Evolutionary conservation across 2,888 invertebrate species (phyloP), one percentile per base, ranked within the genome.

Genomic region (Cephus pulcher): DNA sequence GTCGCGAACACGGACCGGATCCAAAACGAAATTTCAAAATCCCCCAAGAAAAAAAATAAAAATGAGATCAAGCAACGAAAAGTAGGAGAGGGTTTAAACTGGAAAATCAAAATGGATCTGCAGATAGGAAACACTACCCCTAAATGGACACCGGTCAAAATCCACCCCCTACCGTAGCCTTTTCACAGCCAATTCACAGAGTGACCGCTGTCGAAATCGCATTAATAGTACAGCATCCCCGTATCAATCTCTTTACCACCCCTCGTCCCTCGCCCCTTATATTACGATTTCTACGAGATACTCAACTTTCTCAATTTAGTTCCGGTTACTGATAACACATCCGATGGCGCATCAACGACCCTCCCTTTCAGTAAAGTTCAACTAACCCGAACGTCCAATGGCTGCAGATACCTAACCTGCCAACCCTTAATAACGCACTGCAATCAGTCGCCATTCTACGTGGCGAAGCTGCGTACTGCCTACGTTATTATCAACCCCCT

Each of bases 181-280:
- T 86, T 84, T 86, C 86, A 84, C 82, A 83, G 83, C 81, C 84
- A 81, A 83, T 82, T 81, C 80, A 77, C 76, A 81, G 37, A 4
- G 81, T 74, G 70, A 78, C 80, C 83, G 79, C 80, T 68, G 74
- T 37, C 81, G 77, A 83, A 82, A 84, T 85, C 81, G 81, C 85
- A 84, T 86, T 86, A 86, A 85, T 86, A 84, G 84, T 84, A 79
- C 78, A 12, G 37, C 37, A 37, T 12, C 80, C 81, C 80, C 78
- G 74, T 78, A 75, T 78, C 70, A 75, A 78, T 78, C 68, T 70
- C 37, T 33, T 40, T 15, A 69, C 37, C 12, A 12, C 12, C 12
- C 1, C 37, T 12, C 12, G 12, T 3, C 37, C 37, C 12, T 12
- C 37, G 4, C 4, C 37, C 37, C 12, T 4, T 37, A 15, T 15